phyloP scores from a whole-genome alignment of 2,797 vertebrate genomes.

The Crypturellus tataupa region DNA sequence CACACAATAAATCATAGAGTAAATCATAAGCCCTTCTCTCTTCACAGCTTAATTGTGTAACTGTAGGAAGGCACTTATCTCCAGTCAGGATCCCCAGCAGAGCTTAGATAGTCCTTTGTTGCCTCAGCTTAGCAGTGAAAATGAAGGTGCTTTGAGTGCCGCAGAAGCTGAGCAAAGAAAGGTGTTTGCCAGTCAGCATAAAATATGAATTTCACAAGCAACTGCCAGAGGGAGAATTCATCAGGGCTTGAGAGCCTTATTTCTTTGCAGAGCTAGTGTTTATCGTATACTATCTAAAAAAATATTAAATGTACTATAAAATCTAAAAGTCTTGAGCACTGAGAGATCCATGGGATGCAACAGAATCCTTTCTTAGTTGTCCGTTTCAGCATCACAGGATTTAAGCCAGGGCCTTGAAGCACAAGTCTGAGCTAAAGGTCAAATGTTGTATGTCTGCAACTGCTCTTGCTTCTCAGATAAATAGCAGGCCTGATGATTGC shows the following conservation, averaged over 20 bases:
- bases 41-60: conserved; percentile 12
- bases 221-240: conserved; percentile 27
- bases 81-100: not conserved
- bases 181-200: not conserved
- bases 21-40: conserved; percentile 3
- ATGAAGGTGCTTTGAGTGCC: not conserved
- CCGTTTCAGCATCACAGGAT: not conserved
- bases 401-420: not conserved
- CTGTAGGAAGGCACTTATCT: conserved; percentile 12
- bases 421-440: not conserved
- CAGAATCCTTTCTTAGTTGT: not conserved
- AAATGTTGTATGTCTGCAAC: not conserved
- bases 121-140: not conserved
- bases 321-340: not conserved
- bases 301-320: not conserved
- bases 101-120: not conserved
- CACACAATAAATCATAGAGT: not conserved
- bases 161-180: not conserved
- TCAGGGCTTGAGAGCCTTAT: not conserved
- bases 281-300: not conserved
- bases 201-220: conserved; percentile 30
- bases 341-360: not conserved
- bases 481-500: not conserved
- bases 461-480: not conserved
- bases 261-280: not conserved